Evolutionary conservation across 2,888 invertebrate genomes (phyloP).

Genomic region (Laothoe populi): DNA sequence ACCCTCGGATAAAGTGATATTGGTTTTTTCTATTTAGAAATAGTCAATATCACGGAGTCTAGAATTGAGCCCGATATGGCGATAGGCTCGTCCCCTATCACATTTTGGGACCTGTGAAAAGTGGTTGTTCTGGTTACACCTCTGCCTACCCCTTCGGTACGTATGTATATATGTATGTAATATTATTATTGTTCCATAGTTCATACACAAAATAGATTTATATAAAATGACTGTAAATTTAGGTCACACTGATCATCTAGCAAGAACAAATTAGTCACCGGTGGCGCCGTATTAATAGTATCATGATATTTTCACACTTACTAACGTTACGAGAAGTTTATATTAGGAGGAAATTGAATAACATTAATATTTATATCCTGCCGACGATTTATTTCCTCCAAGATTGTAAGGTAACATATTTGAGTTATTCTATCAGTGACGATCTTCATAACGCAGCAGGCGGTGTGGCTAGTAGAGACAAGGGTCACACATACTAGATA

Average conservation of each 20-base stretch:
- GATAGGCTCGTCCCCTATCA: too few species aligned
- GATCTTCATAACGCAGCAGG: neutral
- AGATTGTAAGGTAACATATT: constrained; percentile 12
- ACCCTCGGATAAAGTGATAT: too few species aligned
- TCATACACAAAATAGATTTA: constrained; percentile 29
- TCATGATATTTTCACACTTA: constrained; percentile 45
- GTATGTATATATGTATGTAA: too few species aligned
- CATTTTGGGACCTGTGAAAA: too few species aligned
- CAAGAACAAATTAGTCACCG: constrained; percentile 57
- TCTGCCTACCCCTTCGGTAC: too few species aligned
- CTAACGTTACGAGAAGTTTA: constrained; percentile 18
- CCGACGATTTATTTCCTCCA: neutral
- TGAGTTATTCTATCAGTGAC: neutral
- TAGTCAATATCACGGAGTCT: too few species aligned
- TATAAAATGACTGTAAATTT: constrained; percentile 40
- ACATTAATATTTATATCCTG: constrained; percentile 18
- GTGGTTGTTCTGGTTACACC: too few species aligned
- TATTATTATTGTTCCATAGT: too few species aligned
- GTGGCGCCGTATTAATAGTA: constrained; percentile 54
- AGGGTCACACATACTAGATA: too few species aligned
- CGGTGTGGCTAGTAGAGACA: neutral
- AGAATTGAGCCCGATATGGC: too few species aligned
- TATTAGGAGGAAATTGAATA: constrained; percentile 20
- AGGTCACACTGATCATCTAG: constrained; percentile 48
- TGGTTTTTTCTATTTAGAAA: too few species aligned